Conservation (phyloP, 2,888 invertebrate genomes). For the Herminia tarsipennalis region DNA sequence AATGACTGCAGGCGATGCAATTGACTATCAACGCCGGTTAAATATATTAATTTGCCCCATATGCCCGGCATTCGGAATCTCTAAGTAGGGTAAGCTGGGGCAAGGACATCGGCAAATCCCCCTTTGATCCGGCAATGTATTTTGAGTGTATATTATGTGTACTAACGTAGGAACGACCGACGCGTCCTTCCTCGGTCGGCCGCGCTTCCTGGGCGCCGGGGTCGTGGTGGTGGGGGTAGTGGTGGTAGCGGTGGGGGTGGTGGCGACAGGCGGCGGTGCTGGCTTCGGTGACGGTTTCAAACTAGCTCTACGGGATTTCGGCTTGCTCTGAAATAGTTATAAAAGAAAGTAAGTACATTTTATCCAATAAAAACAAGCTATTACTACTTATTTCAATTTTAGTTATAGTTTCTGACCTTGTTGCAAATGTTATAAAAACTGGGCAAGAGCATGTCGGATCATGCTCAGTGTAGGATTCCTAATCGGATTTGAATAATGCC, state of each 20-base stretch:
- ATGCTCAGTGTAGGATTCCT: too few species aligned
- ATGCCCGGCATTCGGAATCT: too few species aligned
- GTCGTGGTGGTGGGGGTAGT: slow-evolving; percentile 18
- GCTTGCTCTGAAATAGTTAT: slow-evolving; percentile 28
- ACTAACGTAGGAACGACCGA: slow-evolving; percentile 45
- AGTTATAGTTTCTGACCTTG: too few species aligned
- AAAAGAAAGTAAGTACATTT: background rate
- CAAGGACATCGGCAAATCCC: too few species aligned
- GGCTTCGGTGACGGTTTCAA: slow-evolving; percentile 27
- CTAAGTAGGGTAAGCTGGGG: too few species aligned
- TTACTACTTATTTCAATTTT: too few species aligned
- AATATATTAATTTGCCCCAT: too few species aligned
- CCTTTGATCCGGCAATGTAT: too few species aligned
- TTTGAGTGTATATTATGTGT: too few species aligned
- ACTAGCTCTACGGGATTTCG: slow-evolving; percentile 34
- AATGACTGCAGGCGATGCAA: background rate
- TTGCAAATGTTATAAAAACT: too few species aligned
- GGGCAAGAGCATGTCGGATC: too few species aligned
- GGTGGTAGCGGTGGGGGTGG: slow-evolving; percentile 20
- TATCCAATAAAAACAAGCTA: background rate
- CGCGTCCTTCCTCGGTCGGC: slow-evolving; percentile 69
- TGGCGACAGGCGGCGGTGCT: slow-evolving; percentile 15
- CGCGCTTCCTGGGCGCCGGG: slow-evolving; percentile 57
- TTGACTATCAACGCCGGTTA: background rate
- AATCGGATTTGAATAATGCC: too few species aligned